Conservation (phyloP, 2,797 vertebrate genomes). For the Sebastes reedi region DNA sequence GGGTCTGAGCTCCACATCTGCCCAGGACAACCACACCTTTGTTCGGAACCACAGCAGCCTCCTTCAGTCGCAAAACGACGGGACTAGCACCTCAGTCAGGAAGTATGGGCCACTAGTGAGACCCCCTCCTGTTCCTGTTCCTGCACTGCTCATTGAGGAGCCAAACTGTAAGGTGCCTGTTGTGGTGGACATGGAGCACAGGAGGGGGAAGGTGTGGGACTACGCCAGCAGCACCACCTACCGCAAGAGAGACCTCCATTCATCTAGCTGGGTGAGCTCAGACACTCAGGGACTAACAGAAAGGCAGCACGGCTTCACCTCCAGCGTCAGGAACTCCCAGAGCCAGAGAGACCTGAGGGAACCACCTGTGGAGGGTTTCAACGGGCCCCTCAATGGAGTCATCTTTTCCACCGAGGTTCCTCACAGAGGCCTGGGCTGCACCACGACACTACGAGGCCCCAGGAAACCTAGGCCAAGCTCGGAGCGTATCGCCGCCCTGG, state of each 20-base stretch:
- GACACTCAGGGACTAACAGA: conserved; percentile 62
- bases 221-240: conserved; percentile 52
- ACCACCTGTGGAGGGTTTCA: conserved; percentile 58
- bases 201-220: conserved; percentile 66
- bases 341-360: conserved; percentile 70
- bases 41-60: conserved; percentile 52
- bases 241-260: conserved; percentile 60
- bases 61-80: conserved; percentile 35
- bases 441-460: conserved; percentile 36
- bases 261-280: conserved; percentile 63
- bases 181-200: conserved; percentile 57
- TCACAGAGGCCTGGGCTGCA: conserved; percentile 38
- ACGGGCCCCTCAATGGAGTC: conserved; percentile 61
- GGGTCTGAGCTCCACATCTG: conserved; percentile 46
- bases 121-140: conserved; percentile 40
- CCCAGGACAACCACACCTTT: conserved; percentile 62
- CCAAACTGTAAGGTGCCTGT: conserved; percentile 64
- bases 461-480: conserved; percentile 49
- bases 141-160: conserved; percentile 56
- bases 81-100: conserved; percentile 57
- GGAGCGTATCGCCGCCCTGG: conserved; percentile 17
- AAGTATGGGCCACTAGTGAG: conserved; percentile 68
- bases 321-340: conserved; percentile 67
- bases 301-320: conserved; percentile 53
- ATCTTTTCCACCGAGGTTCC: conserved; percentile 76